Evolutionary conservation across 1,140 invertebrate genomes (phyloP).

Genomic region (Ctenoplectra terminalis): DNA sequence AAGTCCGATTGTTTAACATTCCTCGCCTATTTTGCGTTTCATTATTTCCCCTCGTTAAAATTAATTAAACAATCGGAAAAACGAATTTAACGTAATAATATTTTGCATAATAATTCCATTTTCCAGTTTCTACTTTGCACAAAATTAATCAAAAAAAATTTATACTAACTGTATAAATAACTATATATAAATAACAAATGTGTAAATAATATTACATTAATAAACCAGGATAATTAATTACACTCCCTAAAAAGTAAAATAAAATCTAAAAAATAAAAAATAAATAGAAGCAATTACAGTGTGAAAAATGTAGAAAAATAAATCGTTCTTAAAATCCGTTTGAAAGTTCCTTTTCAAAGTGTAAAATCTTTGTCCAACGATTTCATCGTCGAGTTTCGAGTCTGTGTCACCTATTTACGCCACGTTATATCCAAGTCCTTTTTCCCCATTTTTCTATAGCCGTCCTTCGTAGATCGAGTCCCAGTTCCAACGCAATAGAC

Average conservation of each 20-base stretch:
- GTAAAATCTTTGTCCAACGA: background rate
- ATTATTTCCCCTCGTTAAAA: too few species aligned
- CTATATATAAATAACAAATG: background rate
- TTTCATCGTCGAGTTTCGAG: background rate
- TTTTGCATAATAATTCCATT: too few species aligned
- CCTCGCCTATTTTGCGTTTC: too few species aligned
- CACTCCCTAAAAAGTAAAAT: too few species aligned
- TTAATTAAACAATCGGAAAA: too few species aligned
- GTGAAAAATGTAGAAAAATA: too few species aligned
- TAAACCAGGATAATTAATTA: too few species aligned
- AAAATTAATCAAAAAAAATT: too few species aligned
- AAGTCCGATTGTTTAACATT: background rate
- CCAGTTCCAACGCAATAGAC: constrained; percentile 40
- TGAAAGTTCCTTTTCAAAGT: background rate
- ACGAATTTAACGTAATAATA: too few species aligned
- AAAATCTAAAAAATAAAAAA: too few species aligned
- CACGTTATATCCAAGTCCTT: background rate
- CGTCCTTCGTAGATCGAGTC: constrained; percentile 42
- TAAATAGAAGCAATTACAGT: background rate
- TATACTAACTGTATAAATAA: too few species aligned
- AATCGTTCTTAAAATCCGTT: background rate
- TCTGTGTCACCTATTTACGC: constrained; percentile 26
- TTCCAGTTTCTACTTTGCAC: background rate
- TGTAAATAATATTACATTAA: too few species aligned
- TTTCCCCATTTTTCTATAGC: constrained; percentile 19